Evolutionary conservation across 2,113 vertebrate genomes (phyloP).

Genomic region (Plotosus lineatus): DNA sequence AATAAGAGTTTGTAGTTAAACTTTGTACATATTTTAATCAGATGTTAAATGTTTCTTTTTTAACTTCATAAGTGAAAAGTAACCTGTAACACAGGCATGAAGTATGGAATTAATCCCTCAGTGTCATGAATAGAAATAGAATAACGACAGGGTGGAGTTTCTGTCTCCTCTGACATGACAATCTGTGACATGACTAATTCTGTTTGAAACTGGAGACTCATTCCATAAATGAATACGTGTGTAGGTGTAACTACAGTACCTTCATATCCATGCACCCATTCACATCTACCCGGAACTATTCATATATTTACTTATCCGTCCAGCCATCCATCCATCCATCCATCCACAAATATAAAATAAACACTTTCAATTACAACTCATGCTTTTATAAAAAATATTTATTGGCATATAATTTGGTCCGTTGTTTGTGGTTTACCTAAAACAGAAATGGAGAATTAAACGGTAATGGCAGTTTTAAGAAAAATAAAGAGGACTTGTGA

Average conservation of each 20-base stretch:
- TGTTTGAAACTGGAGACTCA: neutral
- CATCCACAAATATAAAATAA: neutral
- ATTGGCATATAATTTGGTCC: constrained; percentile 46
- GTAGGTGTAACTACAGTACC: too few relatives aligned
- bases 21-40: neutral
- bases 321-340: neutral
- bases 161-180: too few relatives aligned
- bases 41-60: neutral
- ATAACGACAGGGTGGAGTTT: neutral
- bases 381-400: constrained; percentile 44
- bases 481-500: constrained; percentile 6
- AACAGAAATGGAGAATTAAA: constrained; percentile 7
- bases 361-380: neutral
- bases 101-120: neutral
- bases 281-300: neutral
- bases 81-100: neutral
- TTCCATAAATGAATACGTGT: neutral
- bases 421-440: constrained; percentile 8
- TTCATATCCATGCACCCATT: rapidly evolving
- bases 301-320: neutral
- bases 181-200: too few relatives aligned
- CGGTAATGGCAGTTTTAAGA: neutral
- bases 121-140: too few relatives aligned
- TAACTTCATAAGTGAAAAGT: neutral
- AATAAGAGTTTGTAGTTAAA: neutral